Evolutionary conservation across 2,113 vertebrate genomes (phyloP).

Genomic region (Oncorhynchus kisutch): DNA sequence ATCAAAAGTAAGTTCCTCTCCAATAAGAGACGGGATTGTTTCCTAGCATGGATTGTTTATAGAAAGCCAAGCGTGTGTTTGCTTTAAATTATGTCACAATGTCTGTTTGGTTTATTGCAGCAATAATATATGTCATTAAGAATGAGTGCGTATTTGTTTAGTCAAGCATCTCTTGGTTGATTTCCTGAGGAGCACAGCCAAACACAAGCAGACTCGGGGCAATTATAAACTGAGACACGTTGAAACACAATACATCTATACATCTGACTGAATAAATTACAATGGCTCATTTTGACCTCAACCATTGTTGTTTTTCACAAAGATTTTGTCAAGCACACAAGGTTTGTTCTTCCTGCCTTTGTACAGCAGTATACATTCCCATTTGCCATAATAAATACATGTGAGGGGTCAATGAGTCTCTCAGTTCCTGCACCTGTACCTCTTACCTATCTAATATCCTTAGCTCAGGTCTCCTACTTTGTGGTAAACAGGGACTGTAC

Average conservation of each 20-base stretch:
- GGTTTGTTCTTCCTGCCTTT: too few relatives aligned
- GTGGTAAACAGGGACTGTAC: too few relatives aligned
- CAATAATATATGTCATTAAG: conserved; percentile 55
- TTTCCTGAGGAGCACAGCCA: conserved; percentile 41
- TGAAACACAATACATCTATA: conserved; percentile 18
- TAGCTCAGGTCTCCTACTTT: too few relatives aligned
- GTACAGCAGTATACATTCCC: too few relatives aligned
- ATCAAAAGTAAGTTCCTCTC: conserved; percentile 52
- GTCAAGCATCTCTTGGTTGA: conserved; percentile 31
- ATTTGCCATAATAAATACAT: too few relatives aligned
- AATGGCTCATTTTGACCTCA: background rate
- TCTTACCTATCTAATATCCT: background rate
- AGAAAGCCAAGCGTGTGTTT: conserved; percentile 61
- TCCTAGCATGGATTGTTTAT: conserved; percentile 59
- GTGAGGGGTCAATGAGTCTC: too few relatives aligned
- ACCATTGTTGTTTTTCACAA: background rate
- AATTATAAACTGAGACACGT: conserved; percentile 33
- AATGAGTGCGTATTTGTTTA: conserved; percentile 56
- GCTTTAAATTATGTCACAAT: conserved; percentile 67
- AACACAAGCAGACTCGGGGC: conserved; percentile 13
- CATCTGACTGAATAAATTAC: background rate
- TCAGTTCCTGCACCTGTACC: background rate
- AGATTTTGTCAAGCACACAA: too few relatives aligned
- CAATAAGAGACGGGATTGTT: conserved; percentile 63
- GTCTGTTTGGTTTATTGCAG: conserved; percentile 47